Base-by-base conservation (phyloP, 2,797 vertebrate genomes). In the Iguana delicatissima region DNA sequence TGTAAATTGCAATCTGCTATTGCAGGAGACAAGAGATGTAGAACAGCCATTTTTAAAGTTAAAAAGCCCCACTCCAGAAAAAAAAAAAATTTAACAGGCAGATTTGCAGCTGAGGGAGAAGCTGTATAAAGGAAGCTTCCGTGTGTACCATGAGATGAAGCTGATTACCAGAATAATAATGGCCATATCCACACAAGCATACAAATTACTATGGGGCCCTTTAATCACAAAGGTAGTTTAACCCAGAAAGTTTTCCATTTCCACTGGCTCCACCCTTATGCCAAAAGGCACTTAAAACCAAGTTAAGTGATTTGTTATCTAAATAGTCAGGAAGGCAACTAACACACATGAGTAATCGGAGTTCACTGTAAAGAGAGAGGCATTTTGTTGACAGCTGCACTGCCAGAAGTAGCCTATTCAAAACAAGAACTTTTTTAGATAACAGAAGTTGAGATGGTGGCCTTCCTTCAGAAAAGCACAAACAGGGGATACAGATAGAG, bases 1-100 rank as follows among this genome's bases (percentile, higher is more conserved):
- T 96, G 97, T 95, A 96, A 97, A 97, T 95, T 95, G 96, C 96
- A 96, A 95, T 96, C 96, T 96, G 94, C 95, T 95, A 94, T 93
- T 94, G 92, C 76, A 42, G 80, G 93, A 92, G 77, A 92, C 92
- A 50, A 85, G 93, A 92, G 77, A 92, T 93, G 92, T 74, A 96
- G 95, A 95, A 95, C 93, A 94, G 93, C 93, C 84, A 93, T 93
- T 94, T 42, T 0, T 96, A 91, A 2, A 87, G 16, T 35, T 55
- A 46, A n/a, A 46, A 32, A 42, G 35, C 8, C 50, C 90, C 94
- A 95, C 95, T 94, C 93, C 93, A 95, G 94, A 94, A 95, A 96
- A 96, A 96, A 91, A 95, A 95, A 91, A 95, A 94, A 94, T 95
- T 96, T 95, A 95, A 95, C 93, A 96, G 95, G 93, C 94, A 96